Evolutionary conservation across 2,113 vertebrate species (phyloP).

Genomic region (Ageneiosus marmoratus): DNA sequence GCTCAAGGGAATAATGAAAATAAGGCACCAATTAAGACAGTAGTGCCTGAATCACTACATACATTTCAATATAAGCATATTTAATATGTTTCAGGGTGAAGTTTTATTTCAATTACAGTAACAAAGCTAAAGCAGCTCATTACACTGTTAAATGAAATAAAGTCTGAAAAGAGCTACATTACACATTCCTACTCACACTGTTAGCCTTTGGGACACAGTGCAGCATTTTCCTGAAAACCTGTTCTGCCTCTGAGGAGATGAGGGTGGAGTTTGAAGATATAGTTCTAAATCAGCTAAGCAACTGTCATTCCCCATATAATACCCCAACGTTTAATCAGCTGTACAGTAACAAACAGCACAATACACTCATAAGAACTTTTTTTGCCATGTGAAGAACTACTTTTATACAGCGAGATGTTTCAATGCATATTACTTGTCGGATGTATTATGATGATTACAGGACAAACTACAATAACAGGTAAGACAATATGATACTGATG

Average conservation of each 20-base stretch:
- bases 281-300: neutral
- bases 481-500: neutral
- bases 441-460: constrained; percentile 35
- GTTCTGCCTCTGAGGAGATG: neutral
- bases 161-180: neutral
- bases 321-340: neutral
- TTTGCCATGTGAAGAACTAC: neutral
- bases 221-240: neutral
- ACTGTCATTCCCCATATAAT: neutral
- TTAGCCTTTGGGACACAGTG: neutral
- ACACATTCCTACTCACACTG: neutral
- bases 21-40: too few relatives aligned
- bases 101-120: neutral
- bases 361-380: neutral
- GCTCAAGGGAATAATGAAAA: too few relatives aligned
- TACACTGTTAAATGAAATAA: neutral
- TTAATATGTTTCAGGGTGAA: too few relatives aligned
- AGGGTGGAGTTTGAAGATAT: neutral
- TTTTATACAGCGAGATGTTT: constrained; percentile 19
- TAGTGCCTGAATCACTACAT: too few relatives aligned
- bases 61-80: too few relatives aligned
- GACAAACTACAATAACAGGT: constrained; percentile 48
- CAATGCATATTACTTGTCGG: constrained; percentile 49
- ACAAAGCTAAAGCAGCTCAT: neutral
- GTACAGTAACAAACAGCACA: neutral